A percentile compares a stretch with the other conserved stretches of the same genome.
phyloP scores from a whole-genome alignment of 64 coral and sea anemone genomes.

The Orbicella faveolata region DNA sequence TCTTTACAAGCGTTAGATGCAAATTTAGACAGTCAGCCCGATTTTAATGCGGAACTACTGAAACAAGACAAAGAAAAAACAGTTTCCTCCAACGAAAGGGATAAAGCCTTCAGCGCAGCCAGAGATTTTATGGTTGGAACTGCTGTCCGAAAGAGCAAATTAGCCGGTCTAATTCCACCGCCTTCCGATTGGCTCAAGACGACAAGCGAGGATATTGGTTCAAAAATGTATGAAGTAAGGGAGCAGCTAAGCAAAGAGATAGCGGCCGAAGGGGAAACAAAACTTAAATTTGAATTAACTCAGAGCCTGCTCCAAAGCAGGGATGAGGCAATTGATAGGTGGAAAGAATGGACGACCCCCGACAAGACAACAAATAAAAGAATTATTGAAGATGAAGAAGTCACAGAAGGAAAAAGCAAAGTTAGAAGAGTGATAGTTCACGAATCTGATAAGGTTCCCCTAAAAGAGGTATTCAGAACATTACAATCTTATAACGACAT shows the following conservation, averaged over 20 bases:
- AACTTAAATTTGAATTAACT: conserved; percentile 36
- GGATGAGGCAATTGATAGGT: conserved; percentile 10
- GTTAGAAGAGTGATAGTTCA: conserved; percentile 18
- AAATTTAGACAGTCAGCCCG: conserved; percentile 1
- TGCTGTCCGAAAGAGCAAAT: background rate
- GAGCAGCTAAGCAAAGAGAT: background rate
- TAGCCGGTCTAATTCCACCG: background rate
- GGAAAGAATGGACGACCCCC: background rate
- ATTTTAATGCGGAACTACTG: conserved; percentile 3
- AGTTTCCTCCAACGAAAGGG: background rate
- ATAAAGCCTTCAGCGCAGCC: background rate
- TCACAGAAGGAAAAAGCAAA: background rate
- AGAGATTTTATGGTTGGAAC: conserved; percentile 27
- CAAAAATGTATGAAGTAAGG: background rate
- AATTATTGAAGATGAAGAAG: conserved; percentile 18
- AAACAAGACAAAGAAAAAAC: background rate
- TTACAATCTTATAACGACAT: conserved; percentile 47
- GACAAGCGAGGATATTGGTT: background rate
- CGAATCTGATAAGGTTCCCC: conserved; percentile 23
- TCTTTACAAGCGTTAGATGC: conserved; percentile 15
- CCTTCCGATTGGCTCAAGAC: background rate
- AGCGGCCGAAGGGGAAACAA: background rate
- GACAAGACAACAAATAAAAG: background rate
- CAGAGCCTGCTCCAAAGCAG: conserved; percentile 30
- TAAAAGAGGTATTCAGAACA: conserved; percentile 34